Percentiles rank a stretch among this genome's conserved stretches.
These are phyloP conservation scores for Drosophila parthenogenetica DNA, from an alignment of 2,888 invertebrate genomes.

Conservation along the genomic window DNA sequence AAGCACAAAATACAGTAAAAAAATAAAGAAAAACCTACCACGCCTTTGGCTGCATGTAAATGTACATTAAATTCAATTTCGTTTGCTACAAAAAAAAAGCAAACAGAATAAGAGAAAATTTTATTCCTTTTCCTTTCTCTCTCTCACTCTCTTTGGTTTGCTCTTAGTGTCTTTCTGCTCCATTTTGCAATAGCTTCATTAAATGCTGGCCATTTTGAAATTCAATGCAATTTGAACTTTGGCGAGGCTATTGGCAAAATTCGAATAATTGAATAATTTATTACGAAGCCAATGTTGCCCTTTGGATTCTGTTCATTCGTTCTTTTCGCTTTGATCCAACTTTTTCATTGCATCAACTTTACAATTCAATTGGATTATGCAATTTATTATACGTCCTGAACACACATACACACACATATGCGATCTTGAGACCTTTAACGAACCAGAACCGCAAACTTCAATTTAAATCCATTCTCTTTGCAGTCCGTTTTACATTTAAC, in stretches of 20 bases:
- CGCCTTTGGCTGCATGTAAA: constrained; percentile 70
- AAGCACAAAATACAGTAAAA: constrained; percentile 26
- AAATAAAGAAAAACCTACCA: constrained; percentile 40
- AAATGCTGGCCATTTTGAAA: constrained; percentile 75
- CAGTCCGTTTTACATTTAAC: constrained; percentile 40
- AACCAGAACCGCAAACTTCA: not conserved
- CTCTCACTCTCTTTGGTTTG: constrained; percentile 8
- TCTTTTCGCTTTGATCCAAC: constrained; percentile 32
- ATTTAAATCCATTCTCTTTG: constrained; percentile 9
- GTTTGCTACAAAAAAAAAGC: constrained; percentile 26
- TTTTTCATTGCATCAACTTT: constrained; percentile 38
- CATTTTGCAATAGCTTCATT: constrained; percentile 72
- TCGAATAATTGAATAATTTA: constrained; percentile 78
- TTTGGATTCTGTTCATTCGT: constrained; percentile 40
- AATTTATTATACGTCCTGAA: constrained; percentile 48
- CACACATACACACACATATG: constrained; percentile 10
- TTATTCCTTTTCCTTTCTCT: constrained; percentile 23
- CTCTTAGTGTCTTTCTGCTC: constrained; percentile 50
- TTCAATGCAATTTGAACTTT: constrained; percentile 78
- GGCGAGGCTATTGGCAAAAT: constrained; percentile 50
- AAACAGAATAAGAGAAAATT: constrained; percentile 1
- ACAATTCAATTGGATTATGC: constrained; percentile 62
- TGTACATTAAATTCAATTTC: constrained; percentile 77
- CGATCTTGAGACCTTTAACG: constrained; percentile 11
- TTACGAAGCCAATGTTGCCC: constrained; percentile 53